Evolutionary conservation across 2,113 vertebrate genomes (phyloP).

Genomic region (Elephas maximus): DNA sequence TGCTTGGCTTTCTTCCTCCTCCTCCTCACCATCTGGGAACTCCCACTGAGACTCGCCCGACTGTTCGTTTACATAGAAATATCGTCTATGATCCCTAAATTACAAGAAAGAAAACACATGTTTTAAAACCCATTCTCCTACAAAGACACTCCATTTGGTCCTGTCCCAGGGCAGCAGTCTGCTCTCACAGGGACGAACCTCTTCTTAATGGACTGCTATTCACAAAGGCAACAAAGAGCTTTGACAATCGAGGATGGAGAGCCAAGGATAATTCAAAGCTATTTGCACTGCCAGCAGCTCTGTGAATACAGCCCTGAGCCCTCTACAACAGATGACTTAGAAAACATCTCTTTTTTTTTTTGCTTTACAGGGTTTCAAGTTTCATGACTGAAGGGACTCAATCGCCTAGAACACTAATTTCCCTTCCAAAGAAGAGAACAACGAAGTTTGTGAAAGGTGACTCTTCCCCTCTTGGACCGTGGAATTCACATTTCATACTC

Average conservation of each 20-base stretch:
- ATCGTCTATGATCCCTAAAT: slow-evolving; percentile 99
- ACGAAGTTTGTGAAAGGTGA: slow-evolving; percentile 87
- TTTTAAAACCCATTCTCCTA: slow-evolving; percentile 85
- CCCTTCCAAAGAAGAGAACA: slow-evolving; percentile 88
- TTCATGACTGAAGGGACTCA: slow-evolving; percentile 85
- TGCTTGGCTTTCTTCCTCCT: slow-evolving; percentile 88
- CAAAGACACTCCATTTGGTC: slow-evolving; percentile 85
- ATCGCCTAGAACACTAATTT: slow-evolving; percentile 86
- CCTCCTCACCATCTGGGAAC: slow-evolving; percentile 96
- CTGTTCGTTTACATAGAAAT: slow-evolving; percentile 99
- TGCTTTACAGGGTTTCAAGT: slow-evolving; percentile 80
- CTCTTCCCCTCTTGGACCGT: slow-evolving; percentile 89
- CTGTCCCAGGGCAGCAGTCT: slow-evolving; percentile 88
- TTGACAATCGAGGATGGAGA: slow-evolving; percentile 88
- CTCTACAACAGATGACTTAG: slow-evolving; percentile 84
- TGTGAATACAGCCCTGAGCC: slow-evolving; percentile 86
- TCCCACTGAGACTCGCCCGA: slow-evolving; percentile 98
- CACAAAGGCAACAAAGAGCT: slow-evolving; percentile 89
- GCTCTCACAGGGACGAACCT: slow-evolving; percentile 90
- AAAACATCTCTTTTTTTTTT: slow-evolving; percentile 75
- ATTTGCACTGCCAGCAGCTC: slow-evolving; percentile 87
- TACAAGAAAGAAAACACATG: slow-evolving; percentile 95
- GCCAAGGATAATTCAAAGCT: slow-evolving; percentile 88
- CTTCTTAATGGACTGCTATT: slow-evolving; percentile 87
- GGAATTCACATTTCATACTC: slow-evolving; percentile 89